Base-by-base conservation (phyloP, 2,113 vertebrate genomes). In the Lichenostomus cassidix region DNA sequence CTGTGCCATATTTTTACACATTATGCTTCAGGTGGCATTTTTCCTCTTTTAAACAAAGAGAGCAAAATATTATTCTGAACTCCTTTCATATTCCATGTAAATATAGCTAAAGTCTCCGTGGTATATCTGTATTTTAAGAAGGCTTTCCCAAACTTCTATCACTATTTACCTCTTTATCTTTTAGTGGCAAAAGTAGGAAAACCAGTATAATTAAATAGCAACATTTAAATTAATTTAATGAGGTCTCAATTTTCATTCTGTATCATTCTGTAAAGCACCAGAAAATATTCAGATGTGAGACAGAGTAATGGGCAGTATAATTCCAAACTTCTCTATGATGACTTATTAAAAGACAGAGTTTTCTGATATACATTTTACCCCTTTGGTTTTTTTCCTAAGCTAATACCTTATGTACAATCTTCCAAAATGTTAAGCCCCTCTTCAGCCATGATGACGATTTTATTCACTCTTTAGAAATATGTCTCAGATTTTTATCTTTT, bases 341-440 rank as follows among this genome's bases (percentile, higher is more conserved):
- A 67, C 10, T 58, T 53, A 55, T 6, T 39, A 77, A 75, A 73
- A 80, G 27, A 73, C 22, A 77, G 39, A 74, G 19, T 8, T 70
- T 92, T 65, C 55, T 90, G 35, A 46, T 19, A 6, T 15, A 69
- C 1, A 6, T 76, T 76, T 84, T 76, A 71, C 12, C 5, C 25
- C 14, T 62, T 55, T 75, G 16, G 10, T 39, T 63, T 69, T 47
- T 60, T 47, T 22, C 35, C 24, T 23, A 56, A 74, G 28, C 7
- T 53, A 82, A 10, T 56, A 24, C 12, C 15, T 68, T 65, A 24
- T 9, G 4, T 60, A 15, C 55, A 35, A 59, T 44, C 37, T 84
- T 78, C 19, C 29, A 89, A 82, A 91, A 47, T 0, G 0, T 68
- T 42, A 86, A 50, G 20, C 0, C 0, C 39, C 53, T n/a, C 22